phyloP scores from a whole-genome alignment of 1,140 invertebrate genomes.

The Ceratosolen fusciceps region DNA sequence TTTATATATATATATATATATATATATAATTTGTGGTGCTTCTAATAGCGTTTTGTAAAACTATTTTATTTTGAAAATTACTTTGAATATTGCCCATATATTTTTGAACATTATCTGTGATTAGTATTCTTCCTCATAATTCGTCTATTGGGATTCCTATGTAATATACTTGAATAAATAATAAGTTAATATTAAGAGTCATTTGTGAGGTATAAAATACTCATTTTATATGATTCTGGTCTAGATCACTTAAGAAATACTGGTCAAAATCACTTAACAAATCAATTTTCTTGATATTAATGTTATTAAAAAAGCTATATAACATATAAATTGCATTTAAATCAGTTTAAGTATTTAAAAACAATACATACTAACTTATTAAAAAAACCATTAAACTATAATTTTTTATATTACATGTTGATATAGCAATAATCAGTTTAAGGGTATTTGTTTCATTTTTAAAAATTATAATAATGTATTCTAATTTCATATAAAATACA shows the following conservation, averaged over 20 bases:
- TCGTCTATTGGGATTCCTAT: constrained; percentile 16
- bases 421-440: too few species aligned
- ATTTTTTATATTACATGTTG: too few species aligned
- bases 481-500: too few species aligned
- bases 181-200: constrained; percentile 11
- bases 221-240: constrained; percentile 1
- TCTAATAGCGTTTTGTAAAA: not conserved
- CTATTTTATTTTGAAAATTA: constrained; percentile 20
- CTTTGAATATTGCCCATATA: constrained; percentile 12
- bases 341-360: not conserved
- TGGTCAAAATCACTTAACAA: not conserved
- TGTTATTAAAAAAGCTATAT: not conserved
- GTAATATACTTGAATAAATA: constrained; percentile 36
- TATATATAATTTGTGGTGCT: not conserved
- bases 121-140: constrained; percentile 33
- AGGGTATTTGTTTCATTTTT: too few species aligned
- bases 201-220: constrained; percentile 7
- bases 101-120: constrained; percentile 40
- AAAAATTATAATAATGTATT: too few species aligned
- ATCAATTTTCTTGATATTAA: not conserved
- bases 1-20: not conserved
- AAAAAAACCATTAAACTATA: too few species aligned
- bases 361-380: too few species aligned
- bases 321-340: not conserved
- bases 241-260: too few species aligned